Conservation (phyloP, 2,797 vertebrate species). For the Notolabrus celidotus region DNA sequence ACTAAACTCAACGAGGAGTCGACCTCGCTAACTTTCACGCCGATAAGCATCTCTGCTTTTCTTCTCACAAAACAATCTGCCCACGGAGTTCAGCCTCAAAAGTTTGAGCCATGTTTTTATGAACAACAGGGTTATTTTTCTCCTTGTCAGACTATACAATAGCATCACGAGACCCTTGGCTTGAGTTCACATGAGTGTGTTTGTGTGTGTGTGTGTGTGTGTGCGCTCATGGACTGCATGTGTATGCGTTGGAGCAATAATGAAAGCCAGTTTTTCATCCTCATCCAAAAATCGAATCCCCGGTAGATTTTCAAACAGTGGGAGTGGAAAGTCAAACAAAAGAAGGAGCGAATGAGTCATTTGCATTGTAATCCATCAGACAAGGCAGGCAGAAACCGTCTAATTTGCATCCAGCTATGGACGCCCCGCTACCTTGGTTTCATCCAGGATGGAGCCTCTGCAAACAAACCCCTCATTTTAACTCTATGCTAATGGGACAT, state of each 20-base stretch:
- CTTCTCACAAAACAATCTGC: constrained; percentile 14
- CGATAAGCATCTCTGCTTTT: background rate
- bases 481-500: constrained; percentile 68
- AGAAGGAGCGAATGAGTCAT: constrained; percentile 63
- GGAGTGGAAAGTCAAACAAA: constrained; percentile 72
- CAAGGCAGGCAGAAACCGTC: constrained; percentile 28
- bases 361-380: constrained; percentile 73
- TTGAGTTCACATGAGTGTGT: background rate
- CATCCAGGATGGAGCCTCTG: constrained; percentile 47
- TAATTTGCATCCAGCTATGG: constrained; percentile 54
- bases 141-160: constrained; percentile 25
- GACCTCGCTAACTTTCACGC: constrained; percentile 39
- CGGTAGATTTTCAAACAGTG: constrained; percentile 55
- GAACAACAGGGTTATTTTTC: constrained; percentile 38
- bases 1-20: constrained; percentile 15
- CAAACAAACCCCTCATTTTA: constrained; percentile 62
- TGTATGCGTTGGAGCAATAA: constrained; percentile 41
- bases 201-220: no score
- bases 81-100: constrained; percentile 14
- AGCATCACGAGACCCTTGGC: constrained; percentile 51
- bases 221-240: background rate
- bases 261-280: constrained; percentile 63
- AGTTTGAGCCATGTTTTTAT: background rate
- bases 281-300: constrained; percentile 54
- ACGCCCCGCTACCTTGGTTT: constrained; percentile 46